phyloP scores from a whole-genome alignment of 2,113 vertebrate species.

The Stigmatopora argus region DNA sequence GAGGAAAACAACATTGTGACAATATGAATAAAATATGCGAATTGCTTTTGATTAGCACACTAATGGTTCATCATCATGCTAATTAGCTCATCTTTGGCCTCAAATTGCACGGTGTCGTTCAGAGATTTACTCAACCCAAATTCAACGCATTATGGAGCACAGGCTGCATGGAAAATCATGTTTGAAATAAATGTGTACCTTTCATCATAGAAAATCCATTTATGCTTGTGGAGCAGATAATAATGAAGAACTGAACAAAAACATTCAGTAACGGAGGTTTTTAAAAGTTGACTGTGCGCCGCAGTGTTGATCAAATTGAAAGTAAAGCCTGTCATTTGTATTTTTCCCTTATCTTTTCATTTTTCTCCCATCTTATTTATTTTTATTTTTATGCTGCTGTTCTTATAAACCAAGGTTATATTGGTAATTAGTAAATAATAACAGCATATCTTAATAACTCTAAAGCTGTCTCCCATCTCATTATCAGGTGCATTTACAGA shows the following conservation, averaged over 20 bases:
- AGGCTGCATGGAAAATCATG: background rate
- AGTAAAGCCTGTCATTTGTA: no score
- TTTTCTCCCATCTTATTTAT: no score
- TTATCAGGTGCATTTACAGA: no score
- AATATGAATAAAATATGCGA: conserved; percentile 71
- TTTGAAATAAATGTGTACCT: background rate
- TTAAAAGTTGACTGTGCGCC: background rate
- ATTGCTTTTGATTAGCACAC: conserved; percentile 65
- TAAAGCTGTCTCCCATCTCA: no score
- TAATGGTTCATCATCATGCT: conserved; percentile 67
- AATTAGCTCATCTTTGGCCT: conserved; percentile 63
- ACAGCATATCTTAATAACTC: no score
- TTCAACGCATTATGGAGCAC: conserved; percentile 16
- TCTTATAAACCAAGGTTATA: no score
- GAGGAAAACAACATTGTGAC: conserved; percentile 51
- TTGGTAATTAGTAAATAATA: no score
- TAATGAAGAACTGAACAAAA: background rate
- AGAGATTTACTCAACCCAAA: conserved; percentile 31
- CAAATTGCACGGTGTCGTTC: conserved; percentile 41
- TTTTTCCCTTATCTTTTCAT: no score
- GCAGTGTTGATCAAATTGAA: background rate
- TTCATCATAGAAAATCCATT: background rate
- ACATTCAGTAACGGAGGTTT: background rate
- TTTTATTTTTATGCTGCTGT: no score
- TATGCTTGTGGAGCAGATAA: background rate